Evolutionary conservation across 2,113 vertebrate species (phyloP).

Genomic region (Dendrocopos noguchii): DNA sequence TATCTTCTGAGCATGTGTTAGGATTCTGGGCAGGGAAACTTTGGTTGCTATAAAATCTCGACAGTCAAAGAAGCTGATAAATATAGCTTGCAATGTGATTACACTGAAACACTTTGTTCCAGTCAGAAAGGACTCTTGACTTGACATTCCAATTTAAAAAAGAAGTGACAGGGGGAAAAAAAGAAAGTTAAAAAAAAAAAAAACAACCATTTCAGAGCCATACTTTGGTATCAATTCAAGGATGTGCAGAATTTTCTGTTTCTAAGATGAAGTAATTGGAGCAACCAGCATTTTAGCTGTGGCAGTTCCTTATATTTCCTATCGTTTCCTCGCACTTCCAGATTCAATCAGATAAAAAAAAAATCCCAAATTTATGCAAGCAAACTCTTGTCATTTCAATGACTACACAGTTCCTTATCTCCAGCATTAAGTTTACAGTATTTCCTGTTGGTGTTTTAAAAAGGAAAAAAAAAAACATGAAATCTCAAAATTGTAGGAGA

Average conservation of each 20-base stretch:
- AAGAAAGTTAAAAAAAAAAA: not conserved
- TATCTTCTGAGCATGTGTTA: slow-evolving; percentile 22
- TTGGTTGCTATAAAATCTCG: slow-evolving; percentile 39
- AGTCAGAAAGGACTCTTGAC: slow-evolving; percentile 32
- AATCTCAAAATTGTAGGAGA: not conserved
- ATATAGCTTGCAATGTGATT: slow-evolving; percentile 47
- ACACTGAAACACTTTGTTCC: slow-evolving; percentile 64
- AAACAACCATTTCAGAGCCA: slow-evolving; percentile 9
- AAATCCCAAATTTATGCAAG: not conserved
- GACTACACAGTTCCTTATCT: not conserved
- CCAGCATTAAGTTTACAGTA: not conserved
- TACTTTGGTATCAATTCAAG: not conserved
- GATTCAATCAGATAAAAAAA: not conserved
- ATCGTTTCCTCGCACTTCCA: not conserved
- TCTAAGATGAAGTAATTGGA: slow-evolving; percentile 13
- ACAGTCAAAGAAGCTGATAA: slow-evolving; percentile 40
- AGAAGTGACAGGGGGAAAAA: not conserved
- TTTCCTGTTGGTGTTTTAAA: not conserved
- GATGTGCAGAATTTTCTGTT: slow-evolving; percentile 2
- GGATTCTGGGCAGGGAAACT: slow-evolving; percentile 4
- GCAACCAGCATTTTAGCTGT: not conserved
- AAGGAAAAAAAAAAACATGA: not conserved
- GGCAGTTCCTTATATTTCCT: not conserved
- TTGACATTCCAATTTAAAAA: slow-evolving; percentile 62
- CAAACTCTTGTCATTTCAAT: not conserved